phyloP scores from a whole-genome alignment of 92 coral and sea anemone genomes.

The Ricordea florida region DNA sequence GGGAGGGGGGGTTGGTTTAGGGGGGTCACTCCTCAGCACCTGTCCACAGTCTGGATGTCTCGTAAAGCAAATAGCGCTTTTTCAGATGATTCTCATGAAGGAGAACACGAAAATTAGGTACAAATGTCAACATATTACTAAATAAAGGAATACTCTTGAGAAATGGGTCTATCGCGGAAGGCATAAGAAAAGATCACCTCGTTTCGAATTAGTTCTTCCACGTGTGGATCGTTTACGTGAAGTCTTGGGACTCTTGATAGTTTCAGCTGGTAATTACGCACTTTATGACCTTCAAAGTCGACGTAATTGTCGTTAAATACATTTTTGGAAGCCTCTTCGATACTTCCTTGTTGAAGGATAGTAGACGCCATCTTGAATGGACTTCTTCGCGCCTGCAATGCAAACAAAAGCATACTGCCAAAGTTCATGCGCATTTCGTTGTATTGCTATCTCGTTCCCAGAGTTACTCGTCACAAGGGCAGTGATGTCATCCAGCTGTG shows the following conservation, averaged over 20 bases:
- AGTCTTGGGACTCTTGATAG: slow-evolving; percentile 60
- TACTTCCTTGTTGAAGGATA: slow-evolving; percentile 19
- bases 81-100: no score
- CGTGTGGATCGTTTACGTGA: slow-evolving; percentile 74
- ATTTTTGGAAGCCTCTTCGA: slow-evolving; percentile 26
- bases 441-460: neutral
- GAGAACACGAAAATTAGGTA: no score
- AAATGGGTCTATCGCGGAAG: neutral
- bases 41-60: no score
- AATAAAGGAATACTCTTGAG: neutral
- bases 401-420: neutral
- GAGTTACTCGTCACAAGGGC: neutral
- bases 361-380: slow-evolving; percentile 26
- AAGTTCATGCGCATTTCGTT: neutral
- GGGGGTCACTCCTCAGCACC: no score
- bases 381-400: slow-evolving; percentile 1
- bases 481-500: neutral
- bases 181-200: slow-evolving; percentile 45
- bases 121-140: no score
- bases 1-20: no score
- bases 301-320: slow-evolving; percentile 8
- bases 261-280: slow-evolving; percentile 57
- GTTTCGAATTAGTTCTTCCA: slow-evolving; percentile 62
- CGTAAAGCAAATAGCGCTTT: no score
- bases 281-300: slow-evolving; percentile 74